Conservation (phyloP, 2,888 invertebrate species). For the Ormyrus nitidulus region DNA sequence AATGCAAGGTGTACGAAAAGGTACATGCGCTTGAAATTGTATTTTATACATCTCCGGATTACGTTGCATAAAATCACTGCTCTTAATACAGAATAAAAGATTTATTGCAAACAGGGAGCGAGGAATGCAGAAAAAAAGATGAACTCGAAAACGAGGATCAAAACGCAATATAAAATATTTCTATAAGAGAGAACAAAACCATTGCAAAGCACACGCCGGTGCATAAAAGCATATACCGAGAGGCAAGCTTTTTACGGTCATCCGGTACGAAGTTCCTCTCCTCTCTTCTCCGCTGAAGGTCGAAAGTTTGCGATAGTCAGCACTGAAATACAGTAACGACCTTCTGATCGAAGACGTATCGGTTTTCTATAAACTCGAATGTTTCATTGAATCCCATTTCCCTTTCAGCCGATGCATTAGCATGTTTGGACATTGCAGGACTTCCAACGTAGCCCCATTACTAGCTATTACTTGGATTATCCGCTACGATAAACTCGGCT, state of each 20-base stretch:
- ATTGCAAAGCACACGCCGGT: slow-evolving; percentile 28
- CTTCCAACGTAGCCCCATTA: slow-evolving; percentile 38
- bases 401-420: slow-evolving; percentile 52
- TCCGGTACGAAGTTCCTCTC: slow-evolving; percentile 34
- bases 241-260: slow-evolving; percentile 43
- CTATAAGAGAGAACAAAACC: slow-evolving; percentile 28
- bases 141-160: background rate
- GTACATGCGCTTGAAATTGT: too few species aligned
- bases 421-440: slow-evolving; percentile 50
- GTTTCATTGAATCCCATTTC: slow-evolving; percentile 52
- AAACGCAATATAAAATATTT: slow-evolving; percentile 30
- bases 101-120: too few species aligned
- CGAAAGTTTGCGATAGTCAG: slow-evolving; percentile 46
- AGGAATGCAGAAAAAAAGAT: too few species aligned
- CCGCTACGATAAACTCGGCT: slow-evolving; percentile 19
- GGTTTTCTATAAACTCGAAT: slow-evolving; percentile 62
- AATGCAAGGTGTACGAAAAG: too few species aligned
- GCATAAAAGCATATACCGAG: slow-evolving; percentile 22
- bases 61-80: too few species aligned
- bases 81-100: too few species aligned
- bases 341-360: slow-evolving; percentile 62
- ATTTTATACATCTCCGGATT: too few species aligned
- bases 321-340: slow-evolving; percentile 58
- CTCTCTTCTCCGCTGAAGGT: slow-evolving; percentile 21
- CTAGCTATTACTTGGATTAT: slow-evolving; percentile 36